phyloP scores from a whole-genome alignment of 2,113 vertebrate species.

The Tachysurus vachellii region DNA sequence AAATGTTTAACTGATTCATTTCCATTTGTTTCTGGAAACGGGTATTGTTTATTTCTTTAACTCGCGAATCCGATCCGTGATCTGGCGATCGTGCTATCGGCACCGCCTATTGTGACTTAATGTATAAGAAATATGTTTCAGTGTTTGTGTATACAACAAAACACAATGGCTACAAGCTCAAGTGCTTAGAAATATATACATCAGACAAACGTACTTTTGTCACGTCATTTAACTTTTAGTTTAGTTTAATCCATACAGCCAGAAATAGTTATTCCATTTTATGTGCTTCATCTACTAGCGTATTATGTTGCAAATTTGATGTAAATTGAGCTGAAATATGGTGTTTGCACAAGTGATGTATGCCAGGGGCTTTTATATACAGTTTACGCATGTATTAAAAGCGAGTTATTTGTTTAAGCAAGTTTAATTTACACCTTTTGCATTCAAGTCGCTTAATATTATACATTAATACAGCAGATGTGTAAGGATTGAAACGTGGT shows the following conservation, averaged over 20 bases:
- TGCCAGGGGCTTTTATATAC: not conserved
- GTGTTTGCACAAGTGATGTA: not conserved
- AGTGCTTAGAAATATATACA: slow-evolving; percentile 10
- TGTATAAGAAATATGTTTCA: slow-evolving; percentile 28
- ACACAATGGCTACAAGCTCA: not conserved
- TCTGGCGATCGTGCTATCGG: not conserved
- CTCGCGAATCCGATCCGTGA: not conserved
- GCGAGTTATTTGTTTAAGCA: not conserved
- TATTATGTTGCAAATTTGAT: not conserved
- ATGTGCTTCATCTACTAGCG: not conserved
- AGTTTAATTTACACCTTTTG: not conserved
- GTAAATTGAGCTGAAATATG: not conserved
- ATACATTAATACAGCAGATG: not conserved
- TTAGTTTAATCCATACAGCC: not conserved
- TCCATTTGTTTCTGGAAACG: not conserved
- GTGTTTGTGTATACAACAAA: not conserved
- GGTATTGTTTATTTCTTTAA: not conserved
- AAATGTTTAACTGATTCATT: not conserved
- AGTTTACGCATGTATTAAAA: not conserved
- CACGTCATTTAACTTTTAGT: not conserved
- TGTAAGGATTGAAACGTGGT: not conserved
- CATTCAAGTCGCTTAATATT: not conserved
- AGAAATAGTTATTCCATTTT: not conserved
- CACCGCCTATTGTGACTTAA: not conserved
- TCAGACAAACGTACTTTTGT: not conserved